A percentile compares a stretch with the other conserved stretches of the same genome.
Evolutionary conservation across 1,140 invertebrate species (phyloP).

Genomic region (Parapsyche elsis): DNA sequence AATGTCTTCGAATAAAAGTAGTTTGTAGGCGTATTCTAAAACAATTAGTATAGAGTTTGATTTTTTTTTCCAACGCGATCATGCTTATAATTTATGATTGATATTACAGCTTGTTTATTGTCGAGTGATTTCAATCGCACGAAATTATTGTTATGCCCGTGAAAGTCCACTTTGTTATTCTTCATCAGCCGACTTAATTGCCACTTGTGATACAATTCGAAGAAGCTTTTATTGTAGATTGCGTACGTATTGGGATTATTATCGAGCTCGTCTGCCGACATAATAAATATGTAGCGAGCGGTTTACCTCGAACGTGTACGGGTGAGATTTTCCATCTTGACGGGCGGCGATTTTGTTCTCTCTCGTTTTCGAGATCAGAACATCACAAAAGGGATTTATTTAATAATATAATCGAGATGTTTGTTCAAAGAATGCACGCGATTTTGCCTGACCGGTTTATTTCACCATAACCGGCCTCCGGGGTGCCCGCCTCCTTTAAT

Average conservation of each 20-base stretch:
- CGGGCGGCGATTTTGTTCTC: not conserved
- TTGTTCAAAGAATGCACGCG: conserved; percentile 7
- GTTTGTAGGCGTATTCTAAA: too few relatives aligned
- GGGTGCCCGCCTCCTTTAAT: not conserved
- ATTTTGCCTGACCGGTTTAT: conserved; percentile 10
- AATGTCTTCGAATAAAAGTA: too few relatives aligned
- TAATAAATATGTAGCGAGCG: conserved; percentile 3
- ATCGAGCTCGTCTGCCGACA: not conserved
- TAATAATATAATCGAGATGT: not conserved
- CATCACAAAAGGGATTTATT: not conserved
- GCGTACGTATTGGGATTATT: conserved; percentile 6
- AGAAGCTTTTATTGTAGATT: not conserved
- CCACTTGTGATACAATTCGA: not conserved
- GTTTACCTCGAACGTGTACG: not conserved
- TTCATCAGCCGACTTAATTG: conserved; percentile 2
- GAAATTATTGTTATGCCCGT: too few relatives aligned
- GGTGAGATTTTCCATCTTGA: not conserved
- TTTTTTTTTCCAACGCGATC: too few relatives aligned
- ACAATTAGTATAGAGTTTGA: too few relatives aligned
- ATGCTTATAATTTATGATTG: too few relatives aligned
- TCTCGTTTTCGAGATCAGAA: not conserved
- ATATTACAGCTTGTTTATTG: too few relatives aligned
- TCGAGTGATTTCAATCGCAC: too few relatives aligned
- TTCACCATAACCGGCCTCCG: not conserved
- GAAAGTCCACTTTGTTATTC: too few relatives aligned